Conservation (phyloP, 2,113 vertebrate genomes). For the Ameiurus melas region DNA sequence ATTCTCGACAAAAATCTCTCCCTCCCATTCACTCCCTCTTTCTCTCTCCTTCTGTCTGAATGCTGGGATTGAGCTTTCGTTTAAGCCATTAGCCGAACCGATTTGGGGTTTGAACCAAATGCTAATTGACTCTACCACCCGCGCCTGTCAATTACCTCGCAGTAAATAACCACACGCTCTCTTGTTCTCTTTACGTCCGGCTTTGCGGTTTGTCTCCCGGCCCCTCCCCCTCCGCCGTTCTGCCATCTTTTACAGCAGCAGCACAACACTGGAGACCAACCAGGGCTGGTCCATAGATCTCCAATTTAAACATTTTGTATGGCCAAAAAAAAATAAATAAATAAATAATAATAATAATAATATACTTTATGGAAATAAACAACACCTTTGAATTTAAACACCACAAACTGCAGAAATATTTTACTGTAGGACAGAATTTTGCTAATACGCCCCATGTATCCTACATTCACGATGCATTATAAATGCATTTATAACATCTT, state of each 20-base stretch:
- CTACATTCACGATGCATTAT: background rate
- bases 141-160: conserved; percentile 53
- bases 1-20: conserved; percentile 68
- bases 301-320: background rate
- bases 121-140: conserved; percentile 51
- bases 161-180: conserved; percentile 52
- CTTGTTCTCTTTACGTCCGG: conserved; percentile 38
- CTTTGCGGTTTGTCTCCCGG: conserved; percentile 24
- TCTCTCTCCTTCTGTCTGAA: conserved; percentile 30
- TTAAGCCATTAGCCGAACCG: conserved; percentile 58
- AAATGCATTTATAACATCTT: background rate
- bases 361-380: background rate
- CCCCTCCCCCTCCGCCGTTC: conserved; percentile 33
- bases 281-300: background rate
- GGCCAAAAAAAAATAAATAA: background rate
- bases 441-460: background rate
- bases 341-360: no score
- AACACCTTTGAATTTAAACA: background rate
- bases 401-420: background rate
- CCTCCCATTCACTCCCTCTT: conserved; percentile 65
- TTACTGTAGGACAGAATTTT: background rate
- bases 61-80: conserved; percentile 56
- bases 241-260: conserved; percentile 33
- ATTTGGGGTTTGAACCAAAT: conserved; percentile 56
- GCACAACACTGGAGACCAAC: conserved; percentile 12